These are phyloP conservation scores for Synanceia verrucosa DNA, from an alignment of 2,797 vertebrate species.

Conservation along the genomic window DNA sequence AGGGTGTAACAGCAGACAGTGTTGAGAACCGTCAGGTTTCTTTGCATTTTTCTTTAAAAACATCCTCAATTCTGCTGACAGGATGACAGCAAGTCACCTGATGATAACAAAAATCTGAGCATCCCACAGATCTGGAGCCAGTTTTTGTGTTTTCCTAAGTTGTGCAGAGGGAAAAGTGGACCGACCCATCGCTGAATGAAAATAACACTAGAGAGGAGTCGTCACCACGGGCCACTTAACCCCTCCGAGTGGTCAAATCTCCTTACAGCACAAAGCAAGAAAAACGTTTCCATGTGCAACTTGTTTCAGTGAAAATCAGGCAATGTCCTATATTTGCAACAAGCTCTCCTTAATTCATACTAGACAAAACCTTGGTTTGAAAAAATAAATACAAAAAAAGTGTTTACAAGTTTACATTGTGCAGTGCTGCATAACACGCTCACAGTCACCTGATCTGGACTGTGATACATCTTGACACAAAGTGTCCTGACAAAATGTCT, in stretches of 20 bases:
- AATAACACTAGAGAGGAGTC: conserved; percentile 33
- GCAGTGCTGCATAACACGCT: conserved; percentile 72
- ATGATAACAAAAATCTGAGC: conserved; percentile 26
- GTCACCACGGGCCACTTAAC: conserved; percentile 21
- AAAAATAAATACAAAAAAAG: conserved; percentile 64
- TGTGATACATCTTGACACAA: conserved; percentile 41
- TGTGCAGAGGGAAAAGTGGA: conserved; percentile 64
- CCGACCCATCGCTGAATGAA: conserved; percentile 47
- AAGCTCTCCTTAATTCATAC: conserved; percentile 55
- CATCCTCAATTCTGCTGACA: conserved; percentile 28
- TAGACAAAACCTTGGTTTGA: conserved; percentile 61
- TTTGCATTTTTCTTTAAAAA: conserved; percentile 45
- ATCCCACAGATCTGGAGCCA: conserved; percentile 46
- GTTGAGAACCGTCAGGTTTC: conserved; percentile 42
- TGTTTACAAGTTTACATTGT: conserved; percentile 75
- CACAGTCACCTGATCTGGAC: conserved; percentile 64
- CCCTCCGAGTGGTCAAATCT: conserved; percentile 60
- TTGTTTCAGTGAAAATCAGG: conserved; percentile 67
- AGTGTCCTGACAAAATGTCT: conserved; percentile 57
- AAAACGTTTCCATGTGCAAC: conserved; percentile 72
- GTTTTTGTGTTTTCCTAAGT: conserved; percentile 36
- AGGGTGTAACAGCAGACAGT: conserved; percentile 54
- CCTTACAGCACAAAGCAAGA: conserved; percentile 65
- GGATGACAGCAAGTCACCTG: conserved; percentile 32
- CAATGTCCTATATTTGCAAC: conserved; percentile 65